Base-by-base conservation (phyloP, 2,113 vertebrate species). In the Dermatemys mawii region DNA sequence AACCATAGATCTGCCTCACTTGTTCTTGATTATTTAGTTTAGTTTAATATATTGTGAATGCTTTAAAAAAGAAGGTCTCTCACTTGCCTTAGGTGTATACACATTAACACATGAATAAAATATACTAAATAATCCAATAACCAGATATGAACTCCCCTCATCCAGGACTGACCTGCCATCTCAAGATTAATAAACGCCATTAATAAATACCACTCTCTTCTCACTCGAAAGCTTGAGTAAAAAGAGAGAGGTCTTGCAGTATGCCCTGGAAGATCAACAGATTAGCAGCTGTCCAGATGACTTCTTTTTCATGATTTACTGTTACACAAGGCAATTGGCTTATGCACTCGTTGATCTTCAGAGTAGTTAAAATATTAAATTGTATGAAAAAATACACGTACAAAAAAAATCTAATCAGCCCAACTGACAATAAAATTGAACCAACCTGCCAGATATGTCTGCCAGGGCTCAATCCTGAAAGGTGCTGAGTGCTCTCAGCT, bases 31-130 rank as follows among this genome's bases (percentile, higher is more conserved):
- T 90, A 89, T 89, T 92, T 84, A 88, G 70, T 83, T 93, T 85
- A 76, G 38, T 38, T 10, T 51, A 41, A 94, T 88, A 94, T 76
- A 70, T 22, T 38, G n/a, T 70, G 63, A 70, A 70, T 76, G 41
- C 44, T 76, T 46, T 76, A 46, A 79, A 41, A 79, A 1, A 8
- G 9, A n/a, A 38, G 63, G 48, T 3, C 6, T 90, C 54, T 55
- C 1, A 21, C 79, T 84, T 1, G 0, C 81, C 76, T 1, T 0
- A 6, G 80, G 49, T 91, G 55, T n/a, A 49, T 55, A 81, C 10
- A 38, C 92, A 94, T 93, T 70, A 79, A n/a, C 84, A 94, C 63
- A 11, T 26, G 78, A 96, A 83, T 76, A 5, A 79, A 87, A 86
- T 63, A 26, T 78, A 78, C 21, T 6, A 5, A 12, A 55, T 78